phyloP scores from a whole-genome alignment of 2,888 invertebrate species.

The Drepana falcataria region DNA sequence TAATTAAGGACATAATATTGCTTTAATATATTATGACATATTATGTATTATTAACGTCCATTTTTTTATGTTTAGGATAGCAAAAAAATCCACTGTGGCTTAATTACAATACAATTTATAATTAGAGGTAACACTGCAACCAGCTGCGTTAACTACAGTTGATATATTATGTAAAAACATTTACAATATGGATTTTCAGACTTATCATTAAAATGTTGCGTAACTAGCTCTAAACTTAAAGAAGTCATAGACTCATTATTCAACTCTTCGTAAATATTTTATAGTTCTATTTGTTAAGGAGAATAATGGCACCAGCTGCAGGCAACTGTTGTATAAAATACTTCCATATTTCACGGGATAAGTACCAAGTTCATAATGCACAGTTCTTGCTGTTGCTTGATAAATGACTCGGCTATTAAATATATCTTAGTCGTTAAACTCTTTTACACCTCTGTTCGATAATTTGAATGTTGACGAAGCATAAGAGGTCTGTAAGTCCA shows the following conservation, averaged over 20 bases:
- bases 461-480: too few relatives aligned
- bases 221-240: neutral
- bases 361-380: conserved; percentile 25
- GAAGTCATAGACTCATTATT: neutral
- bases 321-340: conserved; percentile 21
- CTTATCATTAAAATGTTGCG: neutral
- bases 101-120: too few relatives aligned
- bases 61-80: too few relatives aligned
- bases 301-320: conserved; percentile 1
- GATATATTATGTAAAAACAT: too few relatives aligned
- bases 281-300: conserved; percentile 1
- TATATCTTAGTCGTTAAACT: neutral
- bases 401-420: neutral
- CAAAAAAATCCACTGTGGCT: too few relatives aligned
- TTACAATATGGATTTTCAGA: too few relatives aligned
- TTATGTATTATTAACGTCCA: too few relatives aligned
- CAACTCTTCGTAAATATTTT: conserved; percentile 2
- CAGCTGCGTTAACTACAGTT: too few relatives aligned
- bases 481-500: too few relatives aligned
- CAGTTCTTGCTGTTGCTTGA: conserved; percentile 15
- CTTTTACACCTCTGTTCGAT: neutral
- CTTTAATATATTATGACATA: too few relatives aligned
- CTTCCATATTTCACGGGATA: conserved; percentile 24
- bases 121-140: too few relatives aligned
- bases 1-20: too few relatives aligned